Conservation (phyloP, 2,888 invertebrate species). For the Drosophila melanosoma region DNA sequence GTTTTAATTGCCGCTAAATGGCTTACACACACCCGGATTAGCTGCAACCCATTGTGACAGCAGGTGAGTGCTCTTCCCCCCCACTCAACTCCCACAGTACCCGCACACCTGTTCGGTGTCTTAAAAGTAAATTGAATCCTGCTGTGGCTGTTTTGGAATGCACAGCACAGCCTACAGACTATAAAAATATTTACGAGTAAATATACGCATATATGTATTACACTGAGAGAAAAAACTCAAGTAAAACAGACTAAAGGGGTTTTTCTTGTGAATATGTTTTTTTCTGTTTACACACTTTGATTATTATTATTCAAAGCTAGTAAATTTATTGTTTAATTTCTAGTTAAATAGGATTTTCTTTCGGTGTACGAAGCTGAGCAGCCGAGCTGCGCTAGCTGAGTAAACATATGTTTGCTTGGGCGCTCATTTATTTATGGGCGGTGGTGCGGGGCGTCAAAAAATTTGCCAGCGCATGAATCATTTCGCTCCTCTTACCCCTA, state of each 20-base stretch:
- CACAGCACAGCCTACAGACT: slow-evolving; percentile 47
- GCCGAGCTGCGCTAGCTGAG: slow-evolving; percentile 21
- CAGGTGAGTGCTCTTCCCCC: slow-evolving; percentile 48
- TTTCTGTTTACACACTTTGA: neutral
- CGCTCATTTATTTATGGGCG: slow-evolving; percentile 59
- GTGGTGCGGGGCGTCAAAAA: slow-evolving; percentile 62
- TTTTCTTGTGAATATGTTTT: too few species aligned
- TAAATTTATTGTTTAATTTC: neutral
- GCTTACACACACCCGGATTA: slow-evolving; percentile 74
- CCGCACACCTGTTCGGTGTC: slow-evolving; percentile 13
- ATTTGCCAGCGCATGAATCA: slow-evolving; percentile 78
- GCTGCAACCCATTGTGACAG: slow-evolving; percentile 43
- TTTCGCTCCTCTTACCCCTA: slow-evolving; percentile 29
- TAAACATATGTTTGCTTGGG: slow-evolving; percentile 68
- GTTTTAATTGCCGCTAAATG: slow-evolving; percentile 78
- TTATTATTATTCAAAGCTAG: neutral
- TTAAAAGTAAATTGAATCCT: slow-evolving; percentile 64
- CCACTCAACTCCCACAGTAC: neutral
- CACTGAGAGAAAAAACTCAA: neutral
- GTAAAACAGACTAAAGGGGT: neutral
- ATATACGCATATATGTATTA: slow-evolving; percentile 53
- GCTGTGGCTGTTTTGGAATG: slow-evolving; percentile 28
- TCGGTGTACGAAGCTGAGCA: neutral
- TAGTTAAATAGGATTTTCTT: neutral
- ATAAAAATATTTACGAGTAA: slow-evolving; percentile 82